These are phyloP conservation scores for Carcharodon carcharias DNA, from an alignment of 2,797 vertebrate species.

Conservation along the genomic window DNA sequence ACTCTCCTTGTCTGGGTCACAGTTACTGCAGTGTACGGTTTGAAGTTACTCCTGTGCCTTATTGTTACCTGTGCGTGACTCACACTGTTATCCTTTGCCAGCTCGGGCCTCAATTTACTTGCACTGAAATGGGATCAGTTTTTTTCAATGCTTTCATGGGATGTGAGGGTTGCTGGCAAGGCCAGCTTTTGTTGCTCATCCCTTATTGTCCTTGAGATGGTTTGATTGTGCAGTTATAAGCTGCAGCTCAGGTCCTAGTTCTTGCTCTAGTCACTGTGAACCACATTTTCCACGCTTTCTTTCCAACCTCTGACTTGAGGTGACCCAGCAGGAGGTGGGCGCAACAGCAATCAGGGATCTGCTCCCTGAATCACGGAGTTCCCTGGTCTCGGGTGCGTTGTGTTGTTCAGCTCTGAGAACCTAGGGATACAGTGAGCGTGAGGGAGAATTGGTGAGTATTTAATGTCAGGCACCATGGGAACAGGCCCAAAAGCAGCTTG, in stretches of 20 bases:
- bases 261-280: neutral
- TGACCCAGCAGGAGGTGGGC: neutral
- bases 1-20: neutral
- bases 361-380: neutral
- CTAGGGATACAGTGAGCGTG: neutral
- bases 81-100: neutral
- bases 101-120: neutral
- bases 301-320: neutral
- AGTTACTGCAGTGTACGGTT: neutral
- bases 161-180: neutral
- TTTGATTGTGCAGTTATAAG: neutral
- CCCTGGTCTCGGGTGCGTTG: neutral
- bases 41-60: neutral
- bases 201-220: neutral
- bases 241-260: neutral
- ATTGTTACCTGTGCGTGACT: neutral
- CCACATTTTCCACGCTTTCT: neutral
- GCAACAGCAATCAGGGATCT: neutral
- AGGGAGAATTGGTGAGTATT: neutral
- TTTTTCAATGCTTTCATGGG: neutral
- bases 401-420: neutral
- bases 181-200: neutral
- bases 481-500: neutral
- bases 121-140: neutral
- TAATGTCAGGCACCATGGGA: neutral